Evolutionary conservation across 2,113 vertebrate genomes (phyloP), one percentile per base, ranked within the genome.

Genomic region (Poicephalus meyeri): DNA sequence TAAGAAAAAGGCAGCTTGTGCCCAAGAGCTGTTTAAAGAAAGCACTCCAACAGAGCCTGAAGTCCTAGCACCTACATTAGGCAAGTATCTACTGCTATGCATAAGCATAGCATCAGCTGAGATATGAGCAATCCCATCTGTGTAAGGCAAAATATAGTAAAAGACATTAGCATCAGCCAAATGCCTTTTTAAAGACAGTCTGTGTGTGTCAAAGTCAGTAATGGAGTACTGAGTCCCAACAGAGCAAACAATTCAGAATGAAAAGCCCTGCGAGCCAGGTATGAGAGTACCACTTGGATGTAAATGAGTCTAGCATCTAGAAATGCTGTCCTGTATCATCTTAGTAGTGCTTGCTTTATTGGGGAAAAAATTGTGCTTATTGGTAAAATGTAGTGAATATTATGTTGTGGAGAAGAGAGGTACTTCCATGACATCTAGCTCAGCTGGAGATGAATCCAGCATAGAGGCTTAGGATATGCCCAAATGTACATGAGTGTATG

Each of bases 141-240:
- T 56, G 53, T 37, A 70, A 80, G 41, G 39, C 68, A 88, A 95
- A 93, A 91, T 28, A 77, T 14, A 86, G 74, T 21, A 58, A 47
- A 82, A 93, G 66, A 12, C 16, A 83, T 55, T 14, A 55, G 37
- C 31, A 86, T 35, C 29, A 74, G 41, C n/a, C n/a, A 73, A 72
- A 37, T 42, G 25, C 31, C 37, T 89, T 76, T 86, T 80, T 50
- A 65, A 87, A 94, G 63, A 46, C 35, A 42, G 9, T 47, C 9
- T 81, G n/a, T 70, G 11, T 68, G 21, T 85, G 37, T 73, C 60
- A 52, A 68, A 83, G 35, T 80, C 33, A 18, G 41, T 70, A 70
- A 70, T 1, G 26, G 41, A 50, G 46, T 42, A 77, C 71, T 64
- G 82, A 80, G 71, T 88, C 76, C 55, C 76, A 64, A 39, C 20